Conservation (phyloP, 2,113 vertebrate species). For the Perca fluviatilis region DNA sequence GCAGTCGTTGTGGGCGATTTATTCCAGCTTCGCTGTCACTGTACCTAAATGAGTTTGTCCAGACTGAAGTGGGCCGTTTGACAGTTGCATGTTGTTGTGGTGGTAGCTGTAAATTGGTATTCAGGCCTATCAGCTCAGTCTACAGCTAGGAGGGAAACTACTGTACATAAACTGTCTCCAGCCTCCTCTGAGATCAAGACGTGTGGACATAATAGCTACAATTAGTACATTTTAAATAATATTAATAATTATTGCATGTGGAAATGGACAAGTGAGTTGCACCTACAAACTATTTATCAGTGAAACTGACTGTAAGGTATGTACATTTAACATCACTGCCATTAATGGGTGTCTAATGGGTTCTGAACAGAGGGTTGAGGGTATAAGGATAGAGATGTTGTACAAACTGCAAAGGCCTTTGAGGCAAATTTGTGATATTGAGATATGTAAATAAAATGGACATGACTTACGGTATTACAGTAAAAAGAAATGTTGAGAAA, state of each 20-base stretch:
- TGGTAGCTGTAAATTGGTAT: slow-evolving; percentile 23
- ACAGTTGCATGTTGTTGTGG: slow-evolving; percentile 22
- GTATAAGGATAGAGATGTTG: neutral
- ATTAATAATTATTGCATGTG: slow-evolving; percentile 14
- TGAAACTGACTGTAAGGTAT: neutral
- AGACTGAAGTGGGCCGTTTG: slow-evolving; percentile 12
- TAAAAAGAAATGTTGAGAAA: neutral
- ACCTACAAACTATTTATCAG: neutral
- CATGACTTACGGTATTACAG: neutral
- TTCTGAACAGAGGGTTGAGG: neutral
- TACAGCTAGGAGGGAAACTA: slow-evolving; percentile 10
- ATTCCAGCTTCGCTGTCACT: slow-evolving; percentile 36
- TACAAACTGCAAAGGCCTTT: neutral
- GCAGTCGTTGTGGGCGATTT: slow-evolving; percentile 32
- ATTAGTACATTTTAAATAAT: slow-evolving; percentile 1
- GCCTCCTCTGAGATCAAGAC: slow-evolving; percentile 15
- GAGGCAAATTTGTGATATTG: neutral
- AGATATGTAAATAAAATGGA: neutral
- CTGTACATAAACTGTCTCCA: neutral
- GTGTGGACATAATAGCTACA: neutral
- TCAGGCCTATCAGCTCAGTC: slow-evolving; percentile 30
- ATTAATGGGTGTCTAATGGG: neutral
- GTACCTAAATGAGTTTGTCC: slow-evolving; percentile 49
- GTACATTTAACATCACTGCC: slow-evolving; percentile 8
- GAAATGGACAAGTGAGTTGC: slow-evolving; percentile 5